Evolutionary conservation across 2,888 invertebrate genomes (phyloP).

Genomic region (Caenorhabditis virilis): DNA sequence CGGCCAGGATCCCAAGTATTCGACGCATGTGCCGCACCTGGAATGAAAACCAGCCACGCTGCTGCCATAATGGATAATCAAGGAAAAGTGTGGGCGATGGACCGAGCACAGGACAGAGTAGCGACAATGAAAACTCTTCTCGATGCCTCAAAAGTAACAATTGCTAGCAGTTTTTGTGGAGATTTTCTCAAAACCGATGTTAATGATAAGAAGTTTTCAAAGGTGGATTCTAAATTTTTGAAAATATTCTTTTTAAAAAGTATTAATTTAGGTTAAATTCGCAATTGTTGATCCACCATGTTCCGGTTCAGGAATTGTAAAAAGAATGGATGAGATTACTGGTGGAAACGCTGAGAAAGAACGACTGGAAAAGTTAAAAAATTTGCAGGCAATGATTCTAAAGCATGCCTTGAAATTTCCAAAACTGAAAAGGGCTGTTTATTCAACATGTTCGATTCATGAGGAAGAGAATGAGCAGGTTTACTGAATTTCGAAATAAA

Average conservation of each 20-base stretch:
- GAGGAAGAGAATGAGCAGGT: constrained; percentile 92
- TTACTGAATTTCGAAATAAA: neutral
- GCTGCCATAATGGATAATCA: constrained; percentile 82
- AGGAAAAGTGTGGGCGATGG: constrained; percentile 82
- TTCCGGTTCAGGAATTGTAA: constrained; percentile 83
- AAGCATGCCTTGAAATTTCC: constrained; percentile 86
- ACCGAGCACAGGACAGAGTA: constrained; percentile 77
- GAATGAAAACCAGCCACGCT: constrained; percentile 90
- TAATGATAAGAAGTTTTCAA: constrained; percentile 69
- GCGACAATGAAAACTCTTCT: constrained; percentile 76
- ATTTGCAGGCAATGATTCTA: constrained; percentile 80
- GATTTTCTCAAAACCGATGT: constrained; percentile 79
- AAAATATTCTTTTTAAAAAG: too few species aligned
- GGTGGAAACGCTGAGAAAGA: constrained; percentile 53
- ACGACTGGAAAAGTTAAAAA: constrained; percentile 59
- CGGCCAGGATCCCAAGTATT: constrained; percentile 78
- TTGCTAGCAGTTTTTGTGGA: constrained; percentile 76
- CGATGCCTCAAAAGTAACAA: constrained; percentile 75
- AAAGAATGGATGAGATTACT: constrained; percentile 53
- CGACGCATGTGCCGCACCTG: constrained; percentile 97
- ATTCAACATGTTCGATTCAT: constrained; percentile 92
- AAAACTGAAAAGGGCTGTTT: constrained; percentile 83
- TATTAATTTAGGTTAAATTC: constrained; percentile 78
- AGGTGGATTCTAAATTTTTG: constrained; percentile 28
- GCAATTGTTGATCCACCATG: constrained; percentile 96